Evolutionary conservation across 1,140 invertebrate genomes (phyloP).

Genomic region (Centruroides sculpturatus): DNA sequence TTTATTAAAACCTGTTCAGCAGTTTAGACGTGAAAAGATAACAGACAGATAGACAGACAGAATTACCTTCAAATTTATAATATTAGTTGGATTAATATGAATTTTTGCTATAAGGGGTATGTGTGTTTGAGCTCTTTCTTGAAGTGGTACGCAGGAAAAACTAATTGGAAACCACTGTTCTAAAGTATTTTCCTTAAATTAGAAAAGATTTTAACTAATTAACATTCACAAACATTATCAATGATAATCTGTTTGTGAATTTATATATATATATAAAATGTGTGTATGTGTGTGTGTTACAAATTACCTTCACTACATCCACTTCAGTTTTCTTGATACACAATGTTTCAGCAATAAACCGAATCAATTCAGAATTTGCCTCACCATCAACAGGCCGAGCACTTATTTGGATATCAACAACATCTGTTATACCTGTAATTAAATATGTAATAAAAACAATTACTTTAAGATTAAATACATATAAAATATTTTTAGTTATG

Average conservation of each 20-base stretch:
- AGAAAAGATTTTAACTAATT: not conserved
- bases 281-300: not conserved
- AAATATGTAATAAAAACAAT: not conserved
- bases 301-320: slow-evolving; percentile 42
- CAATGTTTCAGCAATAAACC: slow-evolving; percentile 49
- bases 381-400: slow-evolving; percentile 63
- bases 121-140: too few species aligned
- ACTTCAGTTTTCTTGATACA: slow-evolving; percentile 52
- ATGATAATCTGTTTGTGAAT: not conserved
- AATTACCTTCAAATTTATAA: too few species aligned
- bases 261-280: not conserved
- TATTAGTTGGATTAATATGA: too few species aligned
- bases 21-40: too few species aligned
- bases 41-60: too few species aligned
- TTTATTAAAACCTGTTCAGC: too few species aligned
- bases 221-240: not conserved
- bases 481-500: too few species aligned
- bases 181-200: too few species aligned
- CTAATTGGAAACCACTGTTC: too few species aligned
- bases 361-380: slow-evolving; percentile 57
- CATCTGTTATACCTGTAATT: slow-evolving; percentile 28
- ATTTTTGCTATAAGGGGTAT: too few species aligned
- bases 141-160: too few species aligned
- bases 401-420: slow-evolving; percentile 50
- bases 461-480: too few species aligned